phyloP scores from a whole-genome alignment of 2,797 vertebrate genomes.

The Tolypeutes matacus region DNA sequence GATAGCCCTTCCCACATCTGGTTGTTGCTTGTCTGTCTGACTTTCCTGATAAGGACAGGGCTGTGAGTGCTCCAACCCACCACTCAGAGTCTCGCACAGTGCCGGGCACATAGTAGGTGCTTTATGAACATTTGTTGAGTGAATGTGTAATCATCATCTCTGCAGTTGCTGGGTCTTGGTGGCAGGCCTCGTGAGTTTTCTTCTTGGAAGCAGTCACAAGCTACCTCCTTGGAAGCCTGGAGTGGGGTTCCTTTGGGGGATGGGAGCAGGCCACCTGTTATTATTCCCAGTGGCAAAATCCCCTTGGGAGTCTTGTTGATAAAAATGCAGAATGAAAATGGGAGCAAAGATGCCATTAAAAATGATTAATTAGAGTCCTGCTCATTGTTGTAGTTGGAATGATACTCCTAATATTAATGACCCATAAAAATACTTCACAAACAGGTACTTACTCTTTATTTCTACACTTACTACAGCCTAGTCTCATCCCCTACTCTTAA shows the following conservation, averaged over 20 bases:
- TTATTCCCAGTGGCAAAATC: slow-evolving; percentile 17
- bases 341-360: slow-evolving; percentile 65
- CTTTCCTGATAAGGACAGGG: too few species aligned
- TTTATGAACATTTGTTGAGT: not conserved
- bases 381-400: slow-evolving; percentile 53
- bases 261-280: not conserved
- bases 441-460: not conserved
- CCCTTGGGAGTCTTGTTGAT: slow-evolving; percentile 64
- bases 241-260: not conserved
- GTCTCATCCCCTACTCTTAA: not conserved
- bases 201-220: not conserved
- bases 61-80: not conserved
- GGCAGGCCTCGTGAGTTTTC: not conserved
- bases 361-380: slow-evolving; percentile 72
- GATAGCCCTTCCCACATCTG: accelerated
- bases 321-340: slow-evolving; percentile 52
- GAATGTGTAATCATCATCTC: not conserved
- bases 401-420: slow-evolving; percentile 79
- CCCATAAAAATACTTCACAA: not conserved
- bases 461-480: not conserved
- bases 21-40: not conserved
- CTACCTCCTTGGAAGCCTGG: not conserved
- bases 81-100: accelerated
- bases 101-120: accelerated
- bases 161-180: not conserved